phyloP scores from a whole-genome alignment of 2,113 vertebrate genomes.

The Dendrocopos noguchii region DNA sequence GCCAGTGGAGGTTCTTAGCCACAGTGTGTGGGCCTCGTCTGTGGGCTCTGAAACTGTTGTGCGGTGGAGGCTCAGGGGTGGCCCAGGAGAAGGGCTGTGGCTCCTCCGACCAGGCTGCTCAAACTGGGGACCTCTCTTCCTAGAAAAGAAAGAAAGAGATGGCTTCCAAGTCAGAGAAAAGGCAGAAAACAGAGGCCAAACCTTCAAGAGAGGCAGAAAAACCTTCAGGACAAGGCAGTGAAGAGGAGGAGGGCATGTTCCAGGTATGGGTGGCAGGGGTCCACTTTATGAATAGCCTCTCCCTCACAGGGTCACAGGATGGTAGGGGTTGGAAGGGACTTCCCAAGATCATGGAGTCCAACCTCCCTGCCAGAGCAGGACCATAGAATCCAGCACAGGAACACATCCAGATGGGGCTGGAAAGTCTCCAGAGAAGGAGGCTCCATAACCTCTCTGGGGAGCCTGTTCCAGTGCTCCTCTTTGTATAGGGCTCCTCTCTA shows the following conservation, averaged over 20 bases:
- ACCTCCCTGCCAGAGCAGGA: too few species aligned
- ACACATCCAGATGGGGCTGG: too few species aligned
- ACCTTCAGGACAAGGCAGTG: background rate
- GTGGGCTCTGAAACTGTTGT: fast-evolving
- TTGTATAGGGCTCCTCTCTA: fast-evolving
- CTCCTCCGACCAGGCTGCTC: fast-evolving
- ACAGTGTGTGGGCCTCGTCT: fast-evolving
- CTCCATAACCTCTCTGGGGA: too few species aligned
- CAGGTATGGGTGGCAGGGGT: background rate
- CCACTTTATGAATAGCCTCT: fast-evolving
- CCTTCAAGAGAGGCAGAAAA: background rate
- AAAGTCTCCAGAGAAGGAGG: too few species aligned
- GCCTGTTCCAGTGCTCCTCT: too few species aligned
- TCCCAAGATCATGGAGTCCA: too few species aligned
- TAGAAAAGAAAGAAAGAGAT: background rate
- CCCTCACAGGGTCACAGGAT: too few species aligned
- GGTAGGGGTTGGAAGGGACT: too few species aligned
- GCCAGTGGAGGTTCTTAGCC: background rate
- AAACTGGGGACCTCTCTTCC: background rate
- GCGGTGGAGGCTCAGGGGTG: fast-evolving
- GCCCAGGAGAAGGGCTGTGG: background rate
- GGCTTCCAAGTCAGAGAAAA: background rate
- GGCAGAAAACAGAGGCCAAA: background rate
- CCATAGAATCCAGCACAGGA: too few species aligned
- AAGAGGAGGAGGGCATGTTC: background rate